Percentiles rank a stretch among this genome's conserved stretches.
Evolutionary conservation across 2,888 invertebrate genomes (phyloP).

Genomic region (Shargacucullia verbasci): DNA sequence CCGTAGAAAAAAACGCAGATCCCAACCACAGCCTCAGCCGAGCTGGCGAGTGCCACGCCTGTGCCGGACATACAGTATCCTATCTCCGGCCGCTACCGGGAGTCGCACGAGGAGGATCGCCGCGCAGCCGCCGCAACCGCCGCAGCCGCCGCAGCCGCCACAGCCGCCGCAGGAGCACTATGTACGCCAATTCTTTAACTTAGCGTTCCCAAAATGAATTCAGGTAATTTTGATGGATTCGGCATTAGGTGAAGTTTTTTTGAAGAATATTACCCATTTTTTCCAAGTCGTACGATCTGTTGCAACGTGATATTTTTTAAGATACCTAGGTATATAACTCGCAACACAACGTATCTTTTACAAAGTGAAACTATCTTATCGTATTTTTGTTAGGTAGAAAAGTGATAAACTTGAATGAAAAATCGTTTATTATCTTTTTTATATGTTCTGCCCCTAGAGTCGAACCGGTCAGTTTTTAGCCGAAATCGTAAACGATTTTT

Average conservation of each 20-base stretch:
- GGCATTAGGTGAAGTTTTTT: not conserved
- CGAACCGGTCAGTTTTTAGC: too few species aligned
- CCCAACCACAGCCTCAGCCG: constrained; percentile 22
- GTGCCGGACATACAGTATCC: constrained; percentile 59
- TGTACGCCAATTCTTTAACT: constrained; percentile 31
- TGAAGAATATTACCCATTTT: too few species aligned
- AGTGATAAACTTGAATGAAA: too few species aligned
- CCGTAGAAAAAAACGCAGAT: constrained; percentile 30
- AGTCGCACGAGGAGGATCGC: constrained; percentile 1
- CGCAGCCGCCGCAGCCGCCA: constrained; percentile 9
- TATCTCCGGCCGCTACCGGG: constrained; percentile 23
- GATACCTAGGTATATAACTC: too few species aligned
- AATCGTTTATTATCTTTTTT: too few species aligned
- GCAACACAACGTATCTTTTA: too few species aligned
- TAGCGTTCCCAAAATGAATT: constrained; percentile 18
- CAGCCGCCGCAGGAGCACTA: constrained; percentile 16
- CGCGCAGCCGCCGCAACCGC: constrained; percentile 8
- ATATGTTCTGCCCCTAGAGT: too few species aligned
- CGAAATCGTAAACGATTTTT: too few species aligned
- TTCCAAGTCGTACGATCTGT: too few species aligned
- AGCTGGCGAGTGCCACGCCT: constrained; percentile 61
- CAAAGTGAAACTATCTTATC: too few species aligned
- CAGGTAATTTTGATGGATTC: constrained; percentile 22
- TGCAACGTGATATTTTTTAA: too few species aligned
- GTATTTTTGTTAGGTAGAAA: too few species aligned